phyloP scores from a whole-genome alignment of 1,140 invertebrate species.

The Hylaeus anthracinus region DNA sequence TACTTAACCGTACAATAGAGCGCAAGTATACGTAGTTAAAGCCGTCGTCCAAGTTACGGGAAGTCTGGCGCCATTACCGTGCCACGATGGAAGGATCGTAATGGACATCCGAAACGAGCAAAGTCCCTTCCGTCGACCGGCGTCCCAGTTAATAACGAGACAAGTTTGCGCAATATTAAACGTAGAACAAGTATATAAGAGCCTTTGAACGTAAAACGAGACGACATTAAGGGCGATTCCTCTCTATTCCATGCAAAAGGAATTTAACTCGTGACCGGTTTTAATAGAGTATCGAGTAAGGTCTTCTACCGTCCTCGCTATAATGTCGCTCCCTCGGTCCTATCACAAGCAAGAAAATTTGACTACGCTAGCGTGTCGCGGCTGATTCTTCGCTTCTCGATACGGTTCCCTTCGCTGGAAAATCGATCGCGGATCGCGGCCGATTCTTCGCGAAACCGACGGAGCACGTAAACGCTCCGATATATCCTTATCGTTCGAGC shows the following conservation, averaged over 20 bases:
- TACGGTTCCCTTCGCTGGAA: background rate
- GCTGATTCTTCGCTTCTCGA: constrained; percentile 22
- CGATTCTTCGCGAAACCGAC: too few relatives aligned
- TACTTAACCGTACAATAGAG: too few relatives aligned
- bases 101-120: background rate
- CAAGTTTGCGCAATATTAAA: constrained; percentile 17
- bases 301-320: background rate
- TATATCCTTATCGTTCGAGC: too few relatives aligned
- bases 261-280: background rate
- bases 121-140: background rate
- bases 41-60: too few relatives aligned
- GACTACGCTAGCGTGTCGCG: constrained; percentile 1
- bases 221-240: constrained; percentile 35
- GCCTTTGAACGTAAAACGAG: constrained; percentile 18
- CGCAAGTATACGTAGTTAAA: too few relatives aligned
- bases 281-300: background rate
- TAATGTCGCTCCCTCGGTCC: constrained; percentile 31
- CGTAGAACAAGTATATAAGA: constrained; percentile 35
- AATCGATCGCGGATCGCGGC: too few relatives aligned
- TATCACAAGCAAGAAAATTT: constrained; percentile 44
- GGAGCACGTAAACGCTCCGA: too few relatives aligned
- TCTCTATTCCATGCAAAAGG: constrained; percentile 20
- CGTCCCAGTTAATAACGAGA: constrained; percentile 18
- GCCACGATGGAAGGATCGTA: too few relatives aligned
- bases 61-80: too few relatives aligned